Base-by-base conservation (phyloP, 2,113 vertebrate species). In the Vulpes vulpes region DNA sequence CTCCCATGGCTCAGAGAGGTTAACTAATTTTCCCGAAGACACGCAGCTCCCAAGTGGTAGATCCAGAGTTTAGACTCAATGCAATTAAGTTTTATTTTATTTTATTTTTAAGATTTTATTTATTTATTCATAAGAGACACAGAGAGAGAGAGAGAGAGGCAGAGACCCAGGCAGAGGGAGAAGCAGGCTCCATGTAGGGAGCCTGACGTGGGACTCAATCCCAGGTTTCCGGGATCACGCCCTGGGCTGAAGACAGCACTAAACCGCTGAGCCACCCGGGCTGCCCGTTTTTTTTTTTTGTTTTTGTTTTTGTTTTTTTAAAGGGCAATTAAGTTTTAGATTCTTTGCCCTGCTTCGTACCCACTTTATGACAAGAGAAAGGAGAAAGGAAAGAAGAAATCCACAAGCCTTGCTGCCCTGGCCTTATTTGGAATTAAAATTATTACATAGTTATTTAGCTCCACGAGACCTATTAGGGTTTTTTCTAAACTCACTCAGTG, bases 271-370 rank as follows among this genome's bases (percentile, higher is more conserved):
- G 43, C 43, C 43, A 43, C 43, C 43, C 38, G 38, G 38, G 38
- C 38, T 38, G 38, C 38, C 38, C 4, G 38, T 43, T 43, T 43
- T 43, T 5, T 43, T n/a, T n/a, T 43, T 43, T 43, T 43, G 38
- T 38, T 38, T 38, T 38, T 38, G 38, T 38, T 43, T 43, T 43
- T 43, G 43, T 43, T 43, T 43, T 43, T 43, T 7, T 43, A 43
- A 43, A 7, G 5, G 65, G 93, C 81, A 96, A 9, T 35, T 12
- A 3, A 78, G 91, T 91, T 98, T 98, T 95, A 97, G 96, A 69
- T 0, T 97, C 96, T n/a, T 0, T 60, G 94, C 57, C 27, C 35
- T 97, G 96, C 76, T 35, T 64, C 91, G 17, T 32, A 12, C n/a
- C 73, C 3, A 0, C 93, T 97, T 95, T 92, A 7, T 25, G 19